phyloP scores from a whole-genome alignment of 1,140 invertebrate species.

The Drosophila littoralis region DNA sequence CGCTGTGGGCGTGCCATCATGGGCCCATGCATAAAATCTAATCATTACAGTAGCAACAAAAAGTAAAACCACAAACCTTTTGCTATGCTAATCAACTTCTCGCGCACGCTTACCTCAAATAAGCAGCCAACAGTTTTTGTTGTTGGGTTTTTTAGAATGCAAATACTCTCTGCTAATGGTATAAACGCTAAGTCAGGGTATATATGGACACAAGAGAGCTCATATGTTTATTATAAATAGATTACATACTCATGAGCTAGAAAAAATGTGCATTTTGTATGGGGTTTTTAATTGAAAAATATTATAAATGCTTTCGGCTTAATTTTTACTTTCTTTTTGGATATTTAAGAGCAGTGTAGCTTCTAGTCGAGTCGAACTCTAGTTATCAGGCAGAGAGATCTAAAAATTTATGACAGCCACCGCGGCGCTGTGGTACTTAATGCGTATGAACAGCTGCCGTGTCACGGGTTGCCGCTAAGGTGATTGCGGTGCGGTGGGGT shows the following conservation, averaged over 20 bases:
- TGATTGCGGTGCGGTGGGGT: not conserved
- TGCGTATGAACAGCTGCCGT: constrained; percentile 75
- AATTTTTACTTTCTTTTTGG: not conserved
- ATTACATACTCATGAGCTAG: not conserved
- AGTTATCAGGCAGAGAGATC: constrained; percentile 21
- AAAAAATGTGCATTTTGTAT: not conserved
- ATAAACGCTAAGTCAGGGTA: constrained; percentile 1
- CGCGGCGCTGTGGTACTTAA: constrained; percentile 49
- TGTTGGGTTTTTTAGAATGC: constrained; percentile 21
- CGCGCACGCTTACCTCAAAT: constrained; percentile 47
- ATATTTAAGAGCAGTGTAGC: constrained; percentile 5
- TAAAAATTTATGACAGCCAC: constrained; percentile 73
- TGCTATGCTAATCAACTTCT: constrained; percentile 70
- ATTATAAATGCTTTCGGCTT: not conserved
- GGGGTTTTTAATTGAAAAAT: constrained; percentile 19
- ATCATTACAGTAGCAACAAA: constrained; percentile 67
- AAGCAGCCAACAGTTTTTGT: constrained; percentile 51
- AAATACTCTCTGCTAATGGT: constrained; percentile 15
- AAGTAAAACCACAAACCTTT: constrained; percentile 41
- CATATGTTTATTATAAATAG: not conserved
- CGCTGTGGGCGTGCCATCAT: constrained; percentile 16
- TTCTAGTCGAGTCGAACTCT: not conserved
- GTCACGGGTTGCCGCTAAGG: constrained; percentile 53
- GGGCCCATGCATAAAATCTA: constrained; percentile 71
- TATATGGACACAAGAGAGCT: not conserved